Conservation (phyloP, 1,140 invertebrate genomes). For the Drosophila chauvacae region DNA sequence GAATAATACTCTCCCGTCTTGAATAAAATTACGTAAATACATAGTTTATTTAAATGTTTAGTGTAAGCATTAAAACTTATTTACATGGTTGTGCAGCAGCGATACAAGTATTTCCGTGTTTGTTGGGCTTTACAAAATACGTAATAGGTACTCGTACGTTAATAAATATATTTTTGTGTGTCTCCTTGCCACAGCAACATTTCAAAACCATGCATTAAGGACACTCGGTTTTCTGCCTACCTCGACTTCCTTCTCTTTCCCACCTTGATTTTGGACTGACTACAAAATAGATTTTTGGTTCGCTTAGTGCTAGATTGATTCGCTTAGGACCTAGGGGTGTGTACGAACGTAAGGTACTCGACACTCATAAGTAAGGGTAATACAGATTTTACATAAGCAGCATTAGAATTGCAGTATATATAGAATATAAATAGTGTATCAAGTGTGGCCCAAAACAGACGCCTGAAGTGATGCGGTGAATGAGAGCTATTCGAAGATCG, state of each 20-base stretch:
- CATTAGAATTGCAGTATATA: conserved; percentile 37
- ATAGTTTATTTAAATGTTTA: conserved; percentile 65
- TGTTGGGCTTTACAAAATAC: conserved; percentile 62
- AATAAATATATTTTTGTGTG: conserved; percentile 52
- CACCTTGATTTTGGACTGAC: conserved; percentile 38
- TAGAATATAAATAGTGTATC: background rate
- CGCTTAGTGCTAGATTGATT: conserved; percentile 67
- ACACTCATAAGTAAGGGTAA: conserved; percentile 32
- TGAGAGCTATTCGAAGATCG: conserved; percentile 33
- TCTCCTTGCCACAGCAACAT: conserved; percentile 48
- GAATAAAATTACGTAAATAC: conserved; percentile 68
- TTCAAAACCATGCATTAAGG: conserved; percentile 70
- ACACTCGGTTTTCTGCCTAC: conserved; percentile 54
- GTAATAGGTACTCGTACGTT: conserved; percentile 62
- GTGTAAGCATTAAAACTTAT: conserved; percentile 73
- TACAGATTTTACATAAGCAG: conserved; percentile 66
- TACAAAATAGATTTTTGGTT: conserved; percentile 64
- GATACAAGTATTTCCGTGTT: conserved; percentile 57
- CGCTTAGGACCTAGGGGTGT: conserved; percentile 56
- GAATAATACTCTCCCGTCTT: background rate
- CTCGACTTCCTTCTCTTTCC: conserved; percentile 8
- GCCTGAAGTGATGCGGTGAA: conserved; percentile 19
- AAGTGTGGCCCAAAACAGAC: conserved; percentile 30
- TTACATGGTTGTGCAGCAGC: conserved; percentile 77
- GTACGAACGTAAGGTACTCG: conserved; percentile 42